Evolutionary conservation across 2,797 vertebrate species (phyloP).

Genomic region (Apodemus agrarius): DNA sequence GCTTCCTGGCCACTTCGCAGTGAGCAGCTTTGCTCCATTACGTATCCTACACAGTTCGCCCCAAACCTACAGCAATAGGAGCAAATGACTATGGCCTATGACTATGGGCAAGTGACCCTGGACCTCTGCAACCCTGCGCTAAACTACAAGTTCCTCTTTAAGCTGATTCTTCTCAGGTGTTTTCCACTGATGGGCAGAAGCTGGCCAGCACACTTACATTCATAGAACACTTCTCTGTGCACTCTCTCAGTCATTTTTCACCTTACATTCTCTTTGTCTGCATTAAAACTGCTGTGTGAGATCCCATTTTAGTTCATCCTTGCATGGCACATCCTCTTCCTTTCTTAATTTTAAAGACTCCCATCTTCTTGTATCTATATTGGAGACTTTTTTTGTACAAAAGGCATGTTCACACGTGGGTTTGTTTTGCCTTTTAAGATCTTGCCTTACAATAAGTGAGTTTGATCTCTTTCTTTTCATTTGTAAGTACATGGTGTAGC

Average conservation of each 20-base stretch:
- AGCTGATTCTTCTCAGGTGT: not conserved
- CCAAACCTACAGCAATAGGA: not conserved
- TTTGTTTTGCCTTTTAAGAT: not conserved
- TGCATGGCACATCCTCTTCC: not conserved
- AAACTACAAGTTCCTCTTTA: not conserved
- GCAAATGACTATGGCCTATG: not conserved
- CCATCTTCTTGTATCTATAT: not conserved
- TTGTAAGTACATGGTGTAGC: not conserved
- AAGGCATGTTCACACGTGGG: not conserved
- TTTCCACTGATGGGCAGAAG: not conserved
- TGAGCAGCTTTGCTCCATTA: not conserved
- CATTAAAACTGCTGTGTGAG: not conserved
- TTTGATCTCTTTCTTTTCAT: conserved; percentile 18
- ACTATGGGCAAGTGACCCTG: not conserved
- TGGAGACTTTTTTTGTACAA: conserved; percentile 3
- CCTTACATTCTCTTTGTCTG: not conserved
- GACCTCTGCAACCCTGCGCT: not conserved
- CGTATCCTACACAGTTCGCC: no score
- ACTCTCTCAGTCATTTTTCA: not conserved
- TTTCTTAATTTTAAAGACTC: conserved; percentile 2
- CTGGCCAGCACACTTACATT: not conserved
- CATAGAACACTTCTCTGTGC: not conserved
- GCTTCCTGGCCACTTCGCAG: not conserved
- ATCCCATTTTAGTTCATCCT: not conserved
- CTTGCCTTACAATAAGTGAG: not conserved